Evolutionary conservation across 92 coral and sea anemone genomes (phyloP).

Genomic region (Montipora capitata): DNA sequence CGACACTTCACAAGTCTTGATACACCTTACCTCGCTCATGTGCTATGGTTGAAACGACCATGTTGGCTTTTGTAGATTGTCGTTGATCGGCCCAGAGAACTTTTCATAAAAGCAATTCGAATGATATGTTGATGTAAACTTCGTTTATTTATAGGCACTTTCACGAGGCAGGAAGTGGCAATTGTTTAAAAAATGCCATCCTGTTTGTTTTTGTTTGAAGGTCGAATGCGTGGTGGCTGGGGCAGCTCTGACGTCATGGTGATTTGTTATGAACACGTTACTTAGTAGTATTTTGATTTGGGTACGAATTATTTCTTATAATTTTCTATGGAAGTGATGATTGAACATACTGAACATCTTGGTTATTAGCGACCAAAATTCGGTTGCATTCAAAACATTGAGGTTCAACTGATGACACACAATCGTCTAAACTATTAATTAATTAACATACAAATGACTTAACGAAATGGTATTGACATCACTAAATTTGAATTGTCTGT

Average conservation of each 20-base stretch:
- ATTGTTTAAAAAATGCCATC: not conserved
- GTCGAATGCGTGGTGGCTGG: slow-evolving; percentile 5
- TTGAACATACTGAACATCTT: too few species aligned
- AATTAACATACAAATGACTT: not conserved
- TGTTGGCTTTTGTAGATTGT: not conserved
- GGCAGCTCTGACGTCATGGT: not conserved
- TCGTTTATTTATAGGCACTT: not conserved
- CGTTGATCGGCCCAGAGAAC: not conserved
- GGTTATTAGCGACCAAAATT: too few species aligned
- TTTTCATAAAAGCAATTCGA: not conserved
- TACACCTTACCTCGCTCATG: slow-evolving; percentile 12
- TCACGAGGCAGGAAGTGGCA: not conserved
- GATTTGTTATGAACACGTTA: not conserved
- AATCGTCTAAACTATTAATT: too few species aligned
- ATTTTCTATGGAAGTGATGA: too few species aligned
- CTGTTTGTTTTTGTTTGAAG: slow-evolving; percentile 2
- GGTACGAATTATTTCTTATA: not conserved
- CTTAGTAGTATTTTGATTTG: too few species aligned
- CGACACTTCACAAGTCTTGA: not conserved
- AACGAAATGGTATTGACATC: not conserved
- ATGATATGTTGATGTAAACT: not conserved
- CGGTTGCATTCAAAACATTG: too few species aligned
- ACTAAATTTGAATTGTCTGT: not conserved
- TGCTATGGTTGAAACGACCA: slow-evolving; percentile 10
- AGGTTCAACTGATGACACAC: not conserved